Base-by-base conservation (phyloP, 2,113 vertebrate species). In the Neogale vison region DNA sequence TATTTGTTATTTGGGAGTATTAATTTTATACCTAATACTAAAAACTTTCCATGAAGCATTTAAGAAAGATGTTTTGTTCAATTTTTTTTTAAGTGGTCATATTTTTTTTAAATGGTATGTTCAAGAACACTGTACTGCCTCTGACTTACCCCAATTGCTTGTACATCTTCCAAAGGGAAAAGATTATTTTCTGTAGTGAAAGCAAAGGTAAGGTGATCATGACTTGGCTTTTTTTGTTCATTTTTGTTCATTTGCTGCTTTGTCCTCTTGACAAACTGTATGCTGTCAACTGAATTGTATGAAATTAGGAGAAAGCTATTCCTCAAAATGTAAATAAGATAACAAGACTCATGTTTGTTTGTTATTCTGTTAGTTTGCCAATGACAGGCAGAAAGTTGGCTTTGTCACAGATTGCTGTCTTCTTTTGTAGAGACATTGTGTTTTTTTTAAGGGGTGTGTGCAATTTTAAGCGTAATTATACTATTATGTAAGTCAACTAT, bases 401-500 rank as follows among this genome's bases (percentile, higher is more conserved):
- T 90, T 71, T 82, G 45, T 69, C 50, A 21, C 34, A 50, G 76
- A 89, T 12, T 52, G 12, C 45, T 91, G 29, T 29, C 67, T 95
- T 67, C 50, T 85, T 36, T 79, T 39, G 36, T 17, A 29, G 24
- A 80, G 20, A 26, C 18, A 29, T 88, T 77, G 24, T 1, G 91
- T 97, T 50, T 94, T 81, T 57, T 57, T 23, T 91, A 86, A 94
- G 47, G 91, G 39, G 34, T 89, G 86, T 89, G n/a, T 93, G 42
- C 31, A 13, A 80, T 90, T 85, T 96, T 97, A 71, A 96, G 84
- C 71, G 4, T 88, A 96, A 90, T 97, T 95, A 97, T 74, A 92
- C 36, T 31, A n/a, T 98, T 91, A 57, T 95, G 61, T 67, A 97
- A 93, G 86, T 82, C 81, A 95, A 83, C 59, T 63, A 21, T 93